Evolutionary conservation across 53 echinoderm and acorn worm genomes (phyloP).

Genomic region (Henricia sp.): DNA sequence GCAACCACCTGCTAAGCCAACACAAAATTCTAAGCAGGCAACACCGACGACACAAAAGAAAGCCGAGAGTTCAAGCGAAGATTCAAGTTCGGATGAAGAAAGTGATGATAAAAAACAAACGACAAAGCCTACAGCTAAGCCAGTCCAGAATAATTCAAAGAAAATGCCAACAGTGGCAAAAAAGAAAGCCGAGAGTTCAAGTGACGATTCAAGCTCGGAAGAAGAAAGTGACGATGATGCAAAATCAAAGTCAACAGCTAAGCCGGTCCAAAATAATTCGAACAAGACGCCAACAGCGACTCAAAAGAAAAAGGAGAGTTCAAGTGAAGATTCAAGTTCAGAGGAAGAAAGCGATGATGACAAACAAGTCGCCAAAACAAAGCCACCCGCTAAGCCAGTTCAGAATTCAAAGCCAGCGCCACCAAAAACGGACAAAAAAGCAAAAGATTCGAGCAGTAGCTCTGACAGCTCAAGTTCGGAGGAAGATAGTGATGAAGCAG

Average conservation of each 20-base stretch:
- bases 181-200: background rate
- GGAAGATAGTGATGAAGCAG: conserved; percentile 1
- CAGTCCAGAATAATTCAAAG: conserved; percentile 16
- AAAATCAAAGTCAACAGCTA: background rate
- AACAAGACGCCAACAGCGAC: background rate
- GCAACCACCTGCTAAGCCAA: conserved; percentile 9
- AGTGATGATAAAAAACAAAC: background rate
- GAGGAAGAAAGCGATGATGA: conserved; percentile 15
- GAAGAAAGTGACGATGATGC: background rate
- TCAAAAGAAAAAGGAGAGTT: conserved; percentile 9
- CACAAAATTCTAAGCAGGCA: conserved; percentile 7
- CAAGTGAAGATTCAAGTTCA: conserved; percentile 40
- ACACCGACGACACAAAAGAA: background rate
- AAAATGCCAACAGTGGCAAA: background rate
- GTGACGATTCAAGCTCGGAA: conserved; percentile 30
- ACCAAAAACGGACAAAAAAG: conserved; percentile 18
- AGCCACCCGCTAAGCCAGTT: background rate
- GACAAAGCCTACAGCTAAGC: background rate
- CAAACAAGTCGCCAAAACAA: conserved; percentile 9
- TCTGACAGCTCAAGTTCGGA: conserved; percentile 11
- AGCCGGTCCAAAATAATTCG: conserved; percentile 5
- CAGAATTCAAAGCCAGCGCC: background rate
- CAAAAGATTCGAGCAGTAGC: background rate
- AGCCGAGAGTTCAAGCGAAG: conserved; percentile 5
- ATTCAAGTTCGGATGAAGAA: conserved; percentile 28